phyloP scores from a whole-genome alignment of 2,113 vertebrate genomes.

The Cepphus grylle region DNA sequence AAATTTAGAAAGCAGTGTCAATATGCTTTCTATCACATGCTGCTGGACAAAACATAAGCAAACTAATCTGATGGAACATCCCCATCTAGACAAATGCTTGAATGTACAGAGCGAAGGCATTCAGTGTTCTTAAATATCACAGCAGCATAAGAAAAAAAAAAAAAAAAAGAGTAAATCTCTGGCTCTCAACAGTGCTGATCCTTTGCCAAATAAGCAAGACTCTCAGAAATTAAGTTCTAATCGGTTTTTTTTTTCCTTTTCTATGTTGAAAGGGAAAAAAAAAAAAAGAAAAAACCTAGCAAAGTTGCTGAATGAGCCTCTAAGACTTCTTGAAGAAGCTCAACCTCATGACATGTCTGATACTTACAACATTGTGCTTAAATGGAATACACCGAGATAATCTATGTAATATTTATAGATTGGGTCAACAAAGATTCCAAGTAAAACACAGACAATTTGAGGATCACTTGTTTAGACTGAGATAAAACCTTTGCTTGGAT shows the following conservation, averaged over 20 bases:
- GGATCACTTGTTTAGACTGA: neutral
- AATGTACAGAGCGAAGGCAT: neutral
- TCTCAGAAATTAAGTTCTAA: neutral
- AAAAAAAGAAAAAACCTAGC: conserved; percentile 5
- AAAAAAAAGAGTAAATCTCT: neutral
- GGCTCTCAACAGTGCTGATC: neutral
- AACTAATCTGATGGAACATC: neutral
- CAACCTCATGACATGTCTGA: conserved; percentile 2
- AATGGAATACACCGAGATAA: neutral
- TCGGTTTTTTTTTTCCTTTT: neutral
- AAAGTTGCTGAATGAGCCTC: conserved; percentile 40
- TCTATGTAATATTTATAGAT: conserved; percentile 50
- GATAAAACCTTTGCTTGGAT: neutral
- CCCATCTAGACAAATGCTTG: neutral
- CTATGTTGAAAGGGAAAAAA: conserved; percentile 23
- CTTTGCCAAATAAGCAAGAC: neutral
- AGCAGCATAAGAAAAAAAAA: neutral
- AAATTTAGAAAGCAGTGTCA: neutral
- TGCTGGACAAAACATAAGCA: neutral
- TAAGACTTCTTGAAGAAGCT: conserved; percentile 41
- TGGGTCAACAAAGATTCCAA: conserved; percentile 29
- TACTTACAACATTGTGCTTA: conserved; percentile 21
- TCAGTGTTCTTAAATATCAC: neutral
- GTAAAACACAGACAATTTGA: neutral
- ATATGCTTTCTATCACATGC: neutral